Conservation (phyloP, 1,140 invertebrate genomes). For the Bombus confusus region DNA sequence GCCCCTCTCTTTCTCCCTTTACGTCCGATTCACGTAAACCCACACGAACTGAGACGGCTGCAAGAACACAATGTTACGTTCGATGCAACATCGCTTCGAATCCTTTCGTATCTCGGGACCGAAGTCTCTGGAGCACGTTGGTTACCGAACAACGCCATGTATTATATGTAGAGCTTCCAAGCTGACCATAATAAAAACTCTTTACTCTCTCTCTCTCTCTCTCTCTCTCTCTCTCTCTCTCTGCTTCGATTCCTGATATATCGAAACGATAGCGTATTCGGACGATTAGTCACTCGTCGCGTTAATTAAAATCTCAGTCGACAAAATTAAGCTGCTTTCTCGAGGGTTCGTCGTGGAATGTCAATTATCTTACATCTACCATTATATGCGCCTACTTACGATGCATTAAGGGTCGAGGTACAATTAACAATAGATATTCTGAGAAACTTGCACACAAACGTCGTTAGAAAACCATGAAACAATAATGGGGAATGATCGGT, state of each 20-base stretch:
- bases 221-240: neutral
- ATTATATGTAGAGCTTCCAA: neutral
- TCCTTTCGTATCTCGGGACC: slow-evolving; percentile 48
- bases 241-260: no score
- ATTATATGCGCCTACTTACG: neutral
- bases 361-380: neutral
- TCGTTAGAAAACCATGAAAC: neutral
- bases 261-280: neutral
- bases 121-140: slow-evolving; percentile 27
- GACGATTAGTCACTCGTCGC: neutral
- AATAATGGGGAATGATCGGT: slow-evolving; percentile 1
- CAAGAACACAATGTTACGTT: slow-evolving; percentile 56
- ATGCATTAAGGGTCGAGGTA: neutral
- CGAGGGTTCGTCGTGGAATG: neutral
- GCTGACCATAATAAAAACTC: neutral
- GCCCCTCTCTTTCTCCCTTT: slow-evolving; percentile 18
- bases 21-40: slow-evolving; percentile 65
- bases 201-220: neutral
- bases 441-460: neutral
- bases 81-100: slow-evolving; percentile 56
- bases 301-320: no score
- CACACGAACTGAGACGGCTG: slow-evolving; percentile 37
- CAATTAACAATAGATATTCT: neutral
- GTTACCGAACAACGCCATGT: slow-evolving; percentile 10
- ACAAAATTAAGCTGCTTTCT: no score